Evolutionary conservation across 1,140 invertebrate species (phyloP).

Genomic region (fruit fly (Drosophila melanogaster)): Release_6_plus_ISO1_MT NT_033779.5:6602501-6603000

Average conservation of each 20-base stretch:
- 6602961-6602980: constrained; percentile 63
- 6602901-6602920: constrained; percentile 41
- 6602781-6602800: constrained; percentile 70
- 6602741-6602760: constrained; percentile 70
- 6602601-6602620: constrained; percentile 11
- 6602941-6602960: constrained; percentile 78
- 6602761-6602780: constrained; percentile 47
- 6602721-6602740: constrained; percentile 58
- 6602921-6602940: constrained; percentile 58
- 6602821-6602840: constrained; percentile 20
- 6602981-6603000: constrained; percentile 45
- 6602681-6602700: constrained; percentile 27
- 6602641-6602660: constrained; percentile 18
- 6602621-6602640: constrained; percentile 7
- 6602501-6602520: too few relatives aligned
- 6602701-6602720: constrained; percentile 58
- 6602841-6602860: too few relatives aligned
- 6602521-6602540: constrained; percentile 2
- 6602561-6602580: constrained; percentile 16
- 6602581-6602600: constrained; percentile 31
- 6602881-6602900: constrained; percentile 32
- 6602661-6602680: constrained; percentile 17
- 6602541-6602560: constrained; percentile 8
- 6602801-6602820: constrained; percentile 39
- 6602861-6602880: constrained; percentile 14